phyloP scores from a whole-genome alignment of 2,888 invertebrate genomes.

The Chalcosyrphus nemorum region DNA sequence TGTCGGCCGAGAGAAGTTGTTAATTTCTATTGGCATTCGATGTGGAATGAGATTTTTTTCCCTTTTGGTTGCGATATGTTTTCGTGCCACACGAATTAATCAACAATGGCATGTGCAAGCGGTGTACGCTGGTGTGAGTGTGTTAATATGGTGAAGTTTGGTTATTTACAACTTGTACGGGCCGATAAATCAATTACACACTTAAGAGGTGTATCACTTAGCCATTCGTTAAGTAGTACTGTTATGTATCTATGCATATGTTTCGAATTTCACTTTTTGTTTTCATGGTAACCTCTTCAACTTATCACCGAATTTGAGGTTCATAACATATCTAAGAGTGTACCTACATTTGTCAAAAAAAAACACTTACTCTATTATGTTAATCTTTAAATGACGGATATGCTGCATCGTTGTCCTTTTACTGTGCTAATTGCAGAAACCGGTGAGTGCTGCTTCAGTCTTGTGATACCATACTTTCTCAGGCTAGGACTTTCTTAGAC shows the following conservation, averaged over 20 bases:
- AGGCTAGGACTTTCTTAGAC: no score
- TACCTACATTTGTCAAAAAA: no score
- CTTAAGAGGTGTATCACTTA: conserved; percentile 5
- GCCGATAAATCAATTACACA: conserved; percentile 32
- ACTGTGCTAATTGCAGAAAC: no score
- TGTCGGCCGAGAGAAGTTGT: conserved; percentile 67
- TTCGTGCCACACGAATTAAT: conserved; percentile 71
- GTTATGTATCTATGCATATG: neutral
- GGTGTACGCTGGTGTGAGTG: neutral
- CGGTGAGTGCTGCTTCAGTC: no score
- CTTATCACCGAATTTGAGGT: no score
- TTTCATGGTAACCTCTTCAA: neutral
- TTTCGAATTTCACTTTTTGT: neutral
- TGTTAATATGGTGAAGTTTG: neutral
- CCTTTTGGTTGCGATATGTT: conserved; percentile 69
- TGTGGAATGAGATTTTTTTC: conserved; percentile 66
- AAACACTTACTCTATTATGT: no score
- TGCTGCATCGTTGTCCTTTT: no score
- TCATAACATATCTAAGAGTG: no score
- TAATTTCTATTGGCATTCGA: conserved; percentile 72
- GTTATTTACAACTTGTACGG: conserved; percentile 18
- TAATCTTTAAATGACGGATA: no score
- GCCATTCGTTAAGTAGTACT: neutral
- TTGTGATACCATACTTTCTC: no score
- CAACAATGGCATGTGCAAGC: conserved; percentile 62